Conservation (phyloP, 2,113 vertebrate species). For the Ascaphus truei region DNA sequence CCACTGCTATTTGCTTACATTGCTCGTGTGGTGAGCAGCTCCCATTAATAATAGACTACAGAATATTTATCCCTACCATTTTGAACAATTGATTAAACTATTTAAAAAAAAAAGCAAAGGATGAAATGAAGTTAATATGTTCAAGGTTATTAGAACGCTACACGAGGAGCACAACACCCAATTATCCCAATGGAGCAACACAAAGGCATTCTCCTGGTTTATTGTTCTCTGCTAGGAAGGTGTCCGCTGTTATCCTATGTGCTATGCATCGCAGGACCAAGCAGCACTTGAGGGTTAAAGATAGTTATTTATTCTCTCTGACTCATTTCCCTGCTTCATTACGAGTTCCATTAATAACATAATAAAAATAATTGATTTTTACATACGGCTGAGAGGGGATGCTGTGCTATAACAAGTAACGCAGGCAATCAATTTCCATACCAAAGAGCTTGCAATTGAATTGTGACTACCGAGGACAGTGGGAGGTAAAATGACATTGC, state of each 20-base stretch:
- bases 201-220: slow-evolving; percentile 33
- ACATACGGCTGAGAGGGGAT: slow-evolving; percentile 21
- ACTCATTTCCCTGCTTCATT: slow-evolving; percentile 39
- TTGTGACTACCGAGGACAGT: too few relatives aligned
- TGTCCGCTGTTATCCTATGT: slow-evolving; percentile 8
- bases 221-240: slow-evolving; percentile 23
- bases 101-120: slow-evolving; percentile 31
- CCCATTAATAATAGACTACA: slow-evolving; percentile 16
- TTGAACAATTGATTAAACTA: slow-evolving; percentile 34
- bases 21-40: too few relatives aligned
- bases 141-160: slow-evolving; percentile 34
- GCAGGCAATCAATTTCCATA: slow-evolving; percentile 14
- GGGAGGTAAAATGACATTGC: too few relatives aligned
- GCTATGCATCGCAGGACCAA: slow-evolving; percentile 4
- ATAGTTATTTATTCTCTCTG: slow-evolving; percentile 30
- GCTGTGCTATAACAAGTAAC: slow-evolving; percentile 21
- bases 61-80: slow-evolving; percentile 2
- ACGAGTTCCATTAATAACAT: slow-evolving; percentile 37
- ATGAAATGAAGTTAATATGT: slow-evolving; percentile 32
- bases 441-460: slow-evolving; percentile 28
- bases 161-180: slow-evolving; percentile 23
- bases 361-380: slow-evolving; percentile 40
- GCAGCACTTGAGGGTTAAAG: slow-evolving; percentile 20
- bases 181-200: slow-evolving; percentile 28
- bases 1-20: too few relatives aligned